Evolutionary conservation across 53 echinoderm and acorn worm genomes (phyloP), one percentile per base, ranked within the genome.

Genomic region (Luidia sarsii): DNA sequence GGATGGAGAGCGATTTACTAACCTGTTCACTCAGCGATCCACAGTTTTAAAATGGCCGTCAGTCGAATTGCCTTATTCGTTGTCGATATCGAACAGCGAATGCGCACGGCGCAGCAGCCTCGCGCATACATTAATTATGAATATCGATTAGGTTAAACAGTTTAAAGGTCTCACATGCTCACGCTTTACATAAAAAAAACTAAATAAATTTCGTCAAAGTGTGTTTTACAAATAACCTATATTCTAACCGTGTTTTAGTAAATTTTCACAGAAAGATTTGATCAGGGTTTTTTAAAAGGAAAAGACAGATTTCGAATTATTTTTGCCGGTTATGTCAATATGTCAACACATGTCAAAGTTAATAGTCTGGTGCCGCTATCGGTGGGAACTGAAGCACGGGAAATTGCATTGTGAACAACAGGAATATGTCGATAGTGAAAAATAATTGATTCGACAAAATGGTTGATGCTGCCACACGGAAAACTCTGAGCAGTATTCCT

Each of bases 391-490:
- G 39, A 4, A 15, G 15, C 27, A 34, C 36, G 35, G 1, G 13
- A 28, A 27, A 28, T 2, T 29, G 0, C 4, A 21, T 7, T n/a
- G n/a, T n/a, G n/a, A n/a, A n/a, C n/a, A n/a, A n/a, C n/a, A n/a
- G 8, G 46, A 10, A 10, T 46, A 46, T 46, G 46, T 10, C 46
- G 46, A 10, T 8, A 46, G 18, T 16, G 18, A 21, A 53, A 53
- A 53, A 53, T 53, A 53, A 11, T n/a, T 21, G 53, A 3, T 41
- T 10, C 27, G 35, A 22, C 43, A 94, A 72, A 14, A 96, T 96
- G 96, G 96, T 96, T 1, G 96, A 96, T 50, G 93, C 93, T 0
- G 96, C 91, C 22, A 96, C 93, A 30, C 85, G 91, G 35, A 93
- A 96, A 82, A 88, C 96, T 15, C 86, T 96, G 8, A 93, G 91